Evolutionary conservation across 2,797 vertebrate species (phyloP).

Genomic region (Etheostoma perlongum): DNA sequence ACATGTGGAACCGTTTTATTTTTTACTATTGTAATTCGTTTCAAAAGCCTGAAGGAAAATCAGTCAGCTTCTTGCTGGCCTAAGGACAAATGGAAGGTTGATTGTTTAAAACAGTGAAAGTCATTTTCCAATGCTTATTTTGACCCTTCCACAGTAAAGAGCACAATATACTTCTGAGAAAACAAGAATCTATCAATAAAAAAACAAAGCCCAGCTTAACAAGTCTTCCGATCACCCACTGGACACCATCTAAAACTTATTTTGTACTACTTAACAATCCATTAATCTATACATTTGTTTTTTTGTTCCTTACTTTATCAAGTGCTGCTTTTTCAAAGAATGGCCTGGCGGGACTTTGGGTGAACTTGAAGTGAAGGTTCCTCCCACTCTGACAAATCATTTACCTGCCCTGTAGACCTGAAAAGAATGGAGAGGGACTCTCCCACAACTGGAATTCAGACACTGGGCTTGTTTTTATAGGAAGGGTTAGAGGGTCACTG

Average conservation of each 20-base stretch:
- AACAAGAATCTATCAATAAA: background rate
- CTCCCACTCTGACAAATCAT: slow-evolving; percentile 72
- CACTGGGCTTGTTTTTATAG: slow-evolving; percentile 45
- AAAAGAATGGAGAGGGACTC: slow-evolving; percentile 62
- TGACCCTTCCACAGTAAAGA: background rate
- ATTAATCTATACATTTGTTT: too few relatives aligned
- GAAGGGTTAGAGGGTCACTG: slow-evolving; percentile 56
- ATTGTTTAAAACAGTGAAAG: background rate
- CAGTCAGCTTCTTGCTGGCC: background rate
- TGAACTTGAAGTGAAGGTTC: slow-evolving; percentile 63
- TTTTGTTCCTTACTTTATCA: background rate
- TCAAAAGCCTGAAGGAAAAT: background rate
- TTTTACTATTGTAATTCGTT: background rate
- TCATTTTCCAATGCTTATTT: background rate
- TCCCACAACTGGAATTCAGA: slow-evolving; percentile 78
- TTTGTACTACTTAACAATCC: background rate
- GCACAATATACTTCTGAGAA: background rate
- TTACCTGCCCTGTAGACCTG: slow-evolving; percentile 68
- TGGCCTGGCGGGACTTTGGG: background rate
- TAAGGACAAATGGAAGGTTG: background rate
- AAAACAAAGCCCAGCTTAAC: background rate
- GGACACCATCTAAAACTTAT: background rate
- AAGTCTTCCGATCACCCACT: background rate
- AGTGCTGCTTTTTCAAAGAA: background rate
- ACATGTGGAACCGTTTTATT: too few relatives aligned